Percentiles rank a stretch among this genome's conserved stretches.
These are phyloP conservation scores for Acanthurus lineatus DNA, from an alignment of 2,797 vertebrate species.

Conservation along the genomic window DNA sequence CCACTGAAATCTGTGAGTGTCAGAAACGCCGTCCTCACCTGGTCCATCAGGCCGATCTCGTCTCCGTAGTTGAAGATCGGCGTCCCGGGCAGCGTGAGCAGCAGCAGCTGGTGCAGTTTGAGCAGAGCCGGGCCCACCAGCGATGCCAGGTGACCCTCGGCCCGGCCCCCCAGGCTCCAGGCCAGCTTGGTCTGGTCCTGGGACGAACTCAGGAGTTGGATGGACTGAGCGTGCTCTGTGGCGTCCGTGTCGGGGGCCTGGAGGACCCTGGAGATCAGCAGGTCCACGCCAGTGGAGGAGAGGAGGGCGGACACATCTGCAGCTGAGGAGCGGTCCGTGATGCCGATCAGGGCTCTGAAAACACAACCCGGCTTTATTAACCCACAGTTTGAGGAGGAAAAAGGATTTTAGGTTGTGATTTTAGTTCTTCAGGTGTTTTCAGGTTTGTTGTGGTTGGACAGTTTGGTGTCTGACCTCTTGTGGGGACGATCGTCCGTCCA, in stretches of 20 bases:
- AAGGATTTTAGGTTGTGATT: no score
- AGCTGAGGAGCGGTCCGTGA: constrained; percentile 61
- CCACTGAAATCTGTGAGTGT: no score
- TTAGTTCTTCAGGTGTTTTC: no score
- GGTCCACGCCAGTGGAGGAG: constrained; percentile 77
- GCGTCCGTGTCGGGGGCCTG: neutral
- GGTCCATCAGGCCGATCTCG: constrained; percentile 86
- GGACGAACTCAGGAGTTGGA: constrained; percentile 70
- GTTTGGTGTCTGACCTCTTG: constrained; percentile 60
- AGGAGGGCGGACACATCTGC: constrained; percentile 75
- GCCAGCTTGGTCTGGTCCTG: constrained; percentile 69
- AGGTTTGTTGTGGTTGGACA: neutral
- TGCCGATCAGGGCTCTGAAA: constrained; percentile 86
- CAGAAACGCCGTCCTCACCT: constrained; percentile 69
- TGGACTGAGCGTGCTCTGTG: constrained; percentile 29
- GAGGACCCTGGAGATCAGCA: constrained; percentile 84
- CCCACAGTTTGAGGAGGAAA: no score
- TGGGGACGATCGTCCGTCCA: constrained; percentile 59
- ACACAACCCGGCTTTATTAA: no score
- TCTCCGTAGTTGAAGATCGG: constrained; percentile 90
- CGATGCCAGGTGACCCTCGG: constrained; percentile 80
- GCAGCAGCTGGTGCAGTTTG: constrained; percentile 84
- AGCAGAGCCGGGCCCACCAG: constrained; percentile 66
- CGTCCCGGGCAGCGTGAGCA: constrained; percentile 90
- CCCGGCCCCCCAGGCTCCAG: constrained; percentile 80